A percentile compares a stretch with the other conserved stretches of the same genome.
Conservation (phyloP, 2,113 vertebrate genomes). For the Chiloscyllium plagiosum region DNA sequence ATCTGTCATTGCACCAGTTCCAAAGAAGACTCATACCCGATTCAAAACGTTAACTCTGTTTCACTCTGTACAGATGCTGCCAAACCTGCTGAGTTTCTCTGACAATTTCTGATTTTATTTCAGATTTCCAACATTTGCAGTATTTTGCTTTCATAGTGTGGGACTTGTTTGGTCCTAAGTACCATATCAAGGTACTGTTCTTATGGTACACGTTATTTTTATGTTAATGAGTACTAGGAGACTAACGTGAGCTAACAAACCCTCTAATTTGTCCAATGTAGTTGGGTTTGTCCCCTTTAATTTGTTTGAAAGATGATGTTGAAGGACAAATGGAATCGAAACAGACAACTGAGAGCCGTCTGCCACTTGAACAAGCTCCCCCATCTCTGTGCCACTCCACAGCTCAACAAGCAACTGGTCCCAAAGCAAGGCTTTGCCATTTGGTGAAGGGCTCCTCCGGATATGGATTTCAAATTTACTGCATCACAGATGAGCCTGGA, state of each 20-base stretch:
- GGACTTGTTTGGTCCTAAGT: no score
- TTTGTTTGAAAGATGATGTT: constrained; percentile 60
- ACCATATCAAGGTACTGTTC: no score
- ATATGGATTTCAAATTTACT: constrained; percentile 60
- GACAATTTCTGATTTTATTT: no score
- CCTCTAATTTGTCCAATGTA: constrained; percentile 45
- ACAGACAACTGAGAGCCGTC: neutral
- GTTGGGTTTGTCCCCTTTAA: constrained; percentile 77
- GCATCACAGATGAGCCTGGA: constrained; percentile 44
- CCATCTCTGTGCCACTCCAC: neutral
- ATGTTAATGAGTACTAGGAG: neutral
- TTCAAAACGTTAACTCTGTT: no score
- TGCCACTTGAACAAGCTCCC: neutral
- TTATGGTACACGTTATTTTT: no score
- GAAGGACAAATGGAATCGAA: constrained; percentile 36
- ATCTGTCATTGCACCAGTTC: no score
- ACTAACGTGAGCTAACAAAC: neutral
- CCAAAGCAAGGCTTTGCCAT: constrained; percentile 47
- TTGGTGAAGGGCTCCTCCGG: constrained; percentile 51
- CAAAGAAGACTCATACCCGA: no score
- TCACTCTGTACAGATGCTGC: no score
- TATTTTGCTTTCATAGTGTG: no score
- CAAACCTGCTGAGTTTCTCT: no score
- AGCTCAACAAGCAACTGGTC: neutral
- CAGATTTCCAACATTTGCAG: no score